Percentiles rank a stretch among this genome's conserved stretches.
Evolutionary conservation across 2,888 invertebrate species (phyloP).

Genomic region (Drosophila cyrtoloma): DNA sequence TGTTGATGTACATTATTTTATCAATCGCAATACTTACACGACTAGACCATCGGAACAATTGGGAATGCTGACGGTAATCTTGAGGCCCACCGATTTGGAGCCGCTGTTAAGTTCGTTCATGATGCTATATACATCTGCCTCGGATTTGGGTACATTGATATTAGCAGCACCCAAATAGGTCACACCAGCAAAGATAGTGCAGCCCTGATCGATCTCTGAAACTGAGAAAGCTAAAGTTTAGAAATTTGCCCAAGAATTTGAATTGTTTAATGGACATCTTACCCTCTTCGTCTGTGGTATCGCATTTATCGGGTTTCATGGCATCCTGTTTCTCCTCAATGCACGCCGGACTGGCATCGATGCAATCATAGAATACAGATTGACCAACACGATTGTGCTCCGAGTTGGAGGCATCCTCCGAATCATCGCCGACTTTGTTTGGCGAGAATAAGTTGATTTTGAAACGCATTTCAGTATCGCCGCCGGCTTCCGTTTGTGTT

Average conservation of each 20-base stretch:
- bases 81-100: slow-evolving; percentile 89
- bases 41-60: slow-evolving; percentile 96
- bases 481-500: slow-evolving; percentile 52
- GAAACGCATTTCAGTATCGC: slow-evolving; percentile 65
- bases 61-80: slow-evolving; percentile 96
- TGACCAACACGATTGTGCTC: slow-evolving; percentile 85
- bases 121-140: slow-evolving; percentile 95
- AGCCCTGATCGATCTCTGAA: slow-evolving; percentile 94
- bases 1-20: background rate
- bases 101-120: slow-evolving; percentile 95
- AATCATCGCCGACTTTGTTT: slow-evolving; percentile 62
- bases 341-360: slow-evolving; percentile 83
- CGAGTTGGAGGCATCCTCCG: slow-evolving; percentile 77
- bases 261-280: slow-evolving; percentile 51
- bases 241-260: background rate
- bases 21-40: slow-evolving; percentile 88
- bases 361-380: slow-evolving; percentile 85
- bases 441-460: slow-evolving; percentile 68
- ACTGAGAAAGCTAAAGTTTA: slow-evolving; percentile 85
- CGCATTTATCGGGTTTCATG: slow-evolving; percentile 90
- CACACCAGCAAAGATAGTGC: slow-evolving; percentile 96
- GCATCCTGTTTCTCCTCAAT: slow-evolving; percentile 90
- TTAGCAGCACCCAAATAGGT: slow-evolving; percentile 96
- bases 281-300: slow-evolving; percentile 92
- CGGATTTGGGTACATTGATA: slow-evolving; percentile 96